Evolutionary conservation across 2,797 vertebrate genomes (phyloP), one percentile per base, ranked within the genome.

Genomic region (Antrozous pallidus): DNA sequence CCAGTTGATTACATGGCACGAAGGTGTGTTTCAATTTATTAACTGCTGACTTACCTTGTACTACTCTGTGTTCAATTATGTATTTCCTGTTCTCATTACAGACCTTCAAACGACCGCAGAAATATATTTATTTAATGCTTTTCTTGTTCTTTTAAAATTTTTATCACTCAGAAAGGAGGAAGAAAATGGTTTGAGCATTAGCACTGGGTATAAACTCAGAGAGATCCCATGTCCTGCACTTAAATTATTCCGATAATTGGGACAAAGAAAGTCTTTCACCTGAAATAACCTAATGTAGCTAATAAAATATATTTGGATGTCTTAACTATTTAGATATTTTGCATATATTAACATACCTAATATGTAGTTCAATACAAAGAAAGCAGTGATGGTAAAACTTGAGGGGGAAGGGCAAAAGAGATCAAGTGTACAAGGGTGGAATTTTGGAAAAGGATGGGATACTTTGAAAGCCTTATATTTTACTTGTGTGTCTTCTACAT

Each of bases 41-140:
- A 96, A 93, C 94, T 83, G 84, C 96, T 88, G 73, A 94, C 96
- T 98, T 88, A 33, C 95, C 45, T 3, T 92, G 90, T 96, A 78
- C 97, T 94, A 7, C 89, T 95, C 6, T n/a, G n/a, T 80, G 87
- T 97, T 98, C 96, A 97, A 98, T 98, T 97, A 97, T 97, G 94
- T 97, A 1, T 97, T 97, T 97, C 94, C 96, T 97, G 94, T 94
- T 97, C 98, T 98, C 97, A 97, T 98, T 97, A 98, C 71, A 94
- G 96, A 97, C 96, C 96, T 98, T 98, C 97, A 98, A 98, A 98
- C 67, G 96, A 96, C 97, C 67, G 73, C 69, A 49, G 97, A 98
- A 98, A 97, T 97, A 97, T 97, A 97, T 98, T 98, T 95, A 81
- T 97, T 98, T 96, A 83, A 97, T 97, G 95, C 93, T 97, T 97